Evolutionary conservation across 2,113 vertebrate species (phyloP).

Genomic region (Donacobius atricapilla): DNA sequence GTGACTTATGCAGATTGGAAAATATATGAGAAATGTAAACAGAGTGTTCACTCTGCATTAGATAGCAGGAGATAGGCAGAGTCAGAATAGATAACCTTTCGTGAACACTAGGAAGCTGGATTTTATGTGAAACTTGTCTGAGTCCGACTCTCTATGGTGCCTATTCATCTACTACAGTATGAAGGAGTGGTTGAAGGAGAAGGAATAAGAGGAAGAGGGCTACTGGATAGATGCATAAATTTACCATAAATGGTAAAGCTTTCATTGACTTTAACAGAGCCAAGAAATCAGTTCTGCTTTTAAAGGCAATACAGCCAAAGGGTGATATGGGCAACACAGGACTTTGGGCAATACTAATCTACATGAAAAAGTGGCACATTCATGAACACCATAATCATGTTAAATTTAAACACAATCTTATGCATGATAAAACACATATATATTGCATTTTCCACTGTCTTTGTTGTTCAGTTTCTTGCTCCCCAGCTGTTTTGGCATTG

Average conservation of each 20-base stretch:
- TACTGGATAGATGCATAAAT: not conserved
- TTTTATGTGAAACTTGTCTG: constrained; percentile 28
- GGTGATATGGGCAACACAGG: not conserved
- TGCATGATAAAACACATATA: not conserved
- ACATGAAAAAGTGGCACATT: not conserved
- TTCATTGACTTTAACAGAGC: not conserved
- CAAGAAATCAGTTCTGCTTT: constrained; percentile 10
- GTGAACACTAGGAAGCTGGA: constrained; percentile 44
- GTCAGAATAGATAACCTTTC: constrained; percentile 55
- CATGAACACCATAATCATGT: not conserved
- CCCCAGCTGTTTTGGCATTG: not conserved
- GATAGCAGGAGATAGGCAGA: constrained; percentile 62
- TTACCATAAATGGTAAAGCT: constrained; percentile 39
- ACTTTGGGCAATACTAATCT: not conserved
- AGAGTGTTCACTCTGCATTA: constrained; percentile 55
- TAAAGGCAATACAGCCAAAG: not conserved
- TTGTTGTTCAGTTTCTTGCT: not conserved
- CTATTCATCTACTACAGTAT: not conserved
- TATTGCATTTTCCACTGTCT: not conserved
- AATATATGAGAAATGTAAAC: constrained; percentile 66
- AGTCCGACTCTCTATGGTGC: not conserved
- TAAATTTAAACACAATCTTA: not conserved
- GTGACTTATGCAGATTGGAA: constrained; percentile 60
- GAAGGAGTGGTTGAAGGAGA: not conserved
- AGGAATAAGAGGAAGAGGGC: constrained; percentile 5